Evolutionary conservation across 2,113 vertebrate species (phyloP), one percentile per base, ranked within the genome.

Genomic region (Hirundichthys speculiger): DNA sequence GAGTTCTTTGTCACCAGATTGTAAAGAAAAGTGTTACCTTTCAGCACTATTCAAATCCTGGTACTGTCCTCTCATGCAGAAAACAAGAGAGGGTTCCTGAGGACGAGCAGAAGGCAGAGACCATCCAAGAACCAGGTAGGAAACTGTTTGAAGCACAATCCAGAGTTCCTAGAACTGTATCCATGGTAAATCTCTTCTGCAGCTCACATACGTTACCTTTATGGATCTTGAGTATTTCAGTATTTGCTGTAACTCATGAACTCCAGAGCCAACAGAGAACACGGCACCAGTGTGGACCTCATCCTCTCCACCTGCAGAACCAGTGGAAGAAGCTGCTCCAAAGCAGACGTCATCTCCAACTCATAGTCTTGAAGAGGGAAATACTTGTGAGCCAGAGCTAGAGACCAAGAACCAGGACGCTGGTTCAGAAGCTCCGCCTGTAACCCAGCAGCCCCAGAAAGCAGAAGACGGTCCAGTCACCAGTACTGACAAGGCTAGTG

Each of bases 361-460:
- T 53, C 67, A n/a, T 9, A 51, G 53, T 41, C 38, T 60, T n/a
- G 82, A 83, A 54, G 48, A 73, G 27, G 72, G 20, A 13, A 38
- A 52, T 49, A 40, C 39, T 5, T 7, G 27, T 51, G 77, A 82
- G 39, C 39, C 58, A 0, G 51, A 83, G 15, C 15, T 59, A 55
- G 56, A 63, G 20, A 42, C 51, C 19, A 25, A 59, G n/a, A 47
- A 38, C 24, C 58, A 81, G 20, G 61, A 85, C 53, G 47, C 46
- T 2, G 14, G 20, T 58, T 7, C 64, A 49, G 59, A 79, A 50
- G 39, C 64, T 8, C 73, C 83, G 58, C 62, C 82, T 49, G 54
- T 93, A 13, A 92, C 85, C 16, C 34, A 88, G 60, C 92, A 94
- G 72, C 91, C 92, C 3, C 83, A 85, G 77, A 86, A 68, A 14